Conservation (phyloP, 2,113 vertebrate species). For the Syrrhaptes paradoxus region DNA sequence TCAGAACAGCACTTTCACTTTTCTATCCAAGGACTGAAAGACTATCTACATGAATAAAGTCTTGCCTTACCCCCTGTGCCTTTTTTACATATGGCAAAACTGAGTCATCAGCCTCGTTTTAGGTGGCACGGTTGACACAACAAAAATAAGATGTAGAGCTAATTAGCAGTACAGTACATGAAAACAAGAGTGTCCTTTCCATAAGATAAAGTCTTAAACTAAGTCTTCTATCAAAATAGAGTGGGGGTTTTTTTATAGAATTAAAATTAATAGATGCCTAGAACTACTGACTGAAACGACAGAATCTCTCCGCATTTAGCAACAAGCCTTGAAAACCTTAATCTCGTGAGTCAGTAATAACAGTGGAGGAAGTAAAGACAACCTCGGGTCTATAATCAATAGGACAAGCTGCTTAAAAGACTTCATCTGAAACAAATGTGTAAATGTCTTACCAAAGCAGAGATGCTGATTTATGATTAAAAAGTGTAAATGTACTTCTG, state of each 20-base stretch:
- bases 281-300: not conserved
- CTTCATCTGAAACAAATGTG: slow-evolving; percentile 2
- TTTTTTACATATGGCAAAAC: slow-evolving; percentile 22
- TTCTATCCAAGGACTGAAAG: slow-evolving; percentile 14
- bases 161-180: not conserved
- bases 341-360: slow-evolving; percentile 56
- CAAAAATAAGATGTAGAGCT: not conserved
- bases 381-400: slow-evolving; percentile 8
- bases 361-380: slow-evolving; percentile 9
- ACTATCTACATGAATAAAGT: not conserved
- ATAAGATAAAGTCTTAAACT: not conserved
- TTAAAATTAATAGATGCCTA: slow-evolving; percentile 12
- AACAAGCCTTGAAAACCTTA: slow-evolving; percentile 35
- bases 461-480: slow-evolving; percentile 3
- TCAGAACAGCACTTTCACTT: slow-evolving; percentile 16
- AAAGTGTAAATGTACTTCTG: slow-evolving; percentile 9
- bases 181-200: not conserved
- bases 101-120: slow-evolving; percentile 38
- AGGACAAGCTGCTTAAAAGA: slow-evolving; percentile 15
- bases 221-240: not conserved
- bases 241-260: not conserved
- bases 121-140: not conserved
- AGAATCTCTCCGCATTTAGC: slow-evolving; percentile 9
- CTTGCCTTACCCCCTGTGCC: not conserved
- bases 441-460: not conserved